Conservation (phyloP, 2,888 invertebrate species). For the Petrophora chlorosata region DNA sequence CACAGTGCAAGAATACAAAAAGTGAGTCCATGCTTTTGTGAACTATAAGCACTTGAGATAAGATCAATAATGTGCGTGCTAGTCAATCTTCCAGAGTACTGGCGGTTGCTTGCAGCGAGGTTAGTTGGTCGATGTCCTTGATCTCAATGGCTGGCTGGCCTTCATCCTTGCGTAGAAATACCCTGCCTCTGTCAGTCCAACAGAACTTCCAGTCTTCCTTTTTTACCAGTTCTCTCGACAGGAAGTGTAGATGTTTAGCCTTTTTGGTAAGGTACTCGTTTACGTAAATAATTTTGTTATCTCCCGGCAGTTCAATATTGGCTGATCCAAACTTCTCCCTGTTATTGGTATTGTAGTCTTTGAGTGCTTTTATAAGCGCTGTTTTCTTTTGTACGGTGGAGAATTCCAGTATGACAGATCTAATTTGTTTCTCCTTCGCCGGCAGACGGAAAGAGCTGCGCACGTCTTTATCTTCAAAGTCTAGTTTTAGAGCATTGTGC, state of each 20-base stretch:
- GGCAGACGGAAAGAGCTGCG: background rate
- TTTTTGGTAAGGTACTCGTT: conserved; percentile 4
- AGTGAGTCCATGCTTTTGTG: too few species aligned
- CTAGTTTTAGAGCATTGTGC: background rate
- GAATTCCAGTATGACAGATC: conserved; percentile 1
- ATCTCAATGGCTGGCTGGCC: conserved; percentile 2
- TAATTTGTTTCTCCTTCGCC: background rate
- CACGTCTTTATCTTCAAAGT: background rate
- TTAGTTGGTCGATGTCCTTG: background rate
- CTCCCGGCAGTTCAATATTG: background rate
- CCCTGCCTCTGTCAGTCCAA: conserved; percentile 3
- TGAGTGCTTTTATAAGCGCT: background rate
- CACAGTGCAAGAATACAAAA: too few species aligned
- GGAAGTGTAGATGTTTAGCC: background rate
- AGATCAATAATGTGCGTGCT: background rate
- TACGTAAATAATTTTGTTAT: background rate
- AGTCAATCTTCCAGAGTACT: background rate
- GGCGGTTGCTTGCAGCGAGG: background rate
- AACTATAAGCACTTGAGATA: too few species aligned
- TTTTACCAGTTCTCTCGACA: background rate
- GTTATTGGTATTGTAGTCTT: too few species aligned
- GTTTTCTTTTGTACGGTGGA: background rate
- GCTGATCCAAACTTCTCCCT: too few species aligned
- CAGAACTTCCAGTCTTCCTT: background rate
- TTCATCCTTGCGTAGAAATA: conserved; percentile 3